Conservation (phyloP, 1,140 invertebrate genomes). For the Wiebesia pumilae region DNA sequence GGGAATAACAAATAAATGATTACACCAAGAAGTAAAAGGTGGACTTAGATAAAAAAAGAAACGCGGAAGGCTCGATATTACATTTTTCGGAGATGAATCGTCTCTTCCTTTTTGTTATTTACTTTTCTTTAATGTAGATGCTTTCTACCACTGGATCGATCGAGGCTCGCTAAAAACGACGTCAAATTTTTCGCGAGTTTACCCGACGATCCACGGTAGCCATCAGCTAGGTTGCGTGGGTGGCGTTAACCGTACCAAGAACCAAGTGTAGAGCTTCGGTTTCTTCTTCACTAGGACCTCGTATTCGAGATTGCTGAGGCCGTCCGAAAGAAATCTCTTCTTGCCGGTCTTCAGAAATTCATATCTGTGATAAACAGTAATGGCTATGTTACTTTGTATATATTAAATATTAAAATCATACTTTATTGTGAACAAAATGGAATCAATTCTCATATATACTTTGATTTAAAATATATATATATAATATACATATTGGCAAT, state of each 20-base stretch:
- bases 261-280: constrained; percentile 84
- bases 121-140: not conserved
- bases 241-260: constrained; percentile 80
- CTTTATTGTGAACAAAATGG: too few relatives aligned
- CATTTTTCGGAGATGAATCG: not conserved
- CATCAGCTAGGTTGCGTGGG: constrained; percentile 76
- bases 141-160: constrained; percentile 33
- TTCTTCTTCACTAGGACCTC: constrained; percentile 81
- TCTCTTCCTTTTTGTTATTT: not conserved
- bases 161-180: constrained; percentile 15
- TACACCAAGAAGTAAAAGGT: not conserved
- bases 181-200: constrained; percentile 44
- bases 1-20: not conserved
- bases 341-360: constrained; percentile 89
- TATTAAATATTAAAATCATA: too few relatives aligned
- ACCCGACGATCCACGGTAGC: constrained; percentile 73
- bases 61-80: not conserved
- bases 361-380: constrained; percentile 78
- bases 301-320: constrained; percentile 91
- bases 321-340: constrained; percentile 88
- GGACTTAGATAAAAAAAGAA: not conserved
- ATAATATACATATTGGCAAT: too few relatives aligned
- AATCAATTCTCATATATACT: too few relatives aligned
- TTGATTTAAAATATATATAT: too few relatives aligned
- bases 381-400: not conserved